Conservation (phyloP, 2,797 vertebrate species). For the Cuculus canorus region DNA sequence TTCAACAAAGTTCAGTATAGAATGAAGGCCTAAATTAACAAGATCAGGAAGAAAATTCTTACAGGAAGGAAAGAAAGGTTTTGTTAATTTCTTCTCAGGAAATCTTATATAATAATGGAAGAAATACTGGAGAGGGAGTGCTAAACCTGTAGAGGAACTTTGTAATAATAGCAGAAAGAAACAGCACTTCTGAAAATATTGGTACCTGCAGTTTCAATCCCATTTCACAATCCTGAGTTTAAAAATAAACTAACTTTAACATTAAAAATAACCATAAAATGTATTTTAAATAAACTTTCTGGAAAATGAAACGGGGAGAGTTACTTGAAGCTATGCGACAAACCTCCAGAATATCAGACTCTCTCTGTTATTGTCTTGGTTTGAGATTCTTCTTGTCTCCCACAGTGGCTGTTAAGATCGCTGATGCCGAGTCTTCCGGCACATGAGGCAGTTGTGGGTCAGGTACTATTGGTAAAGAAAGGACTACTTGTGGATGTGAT, state of each 20-base stretch:
- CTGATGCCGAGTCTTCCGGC: not conserved
- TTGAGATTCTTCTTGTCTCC: not conserved
- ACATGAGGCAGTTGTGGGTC: fast-evolving
- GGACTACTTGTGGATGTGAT: not conserved
- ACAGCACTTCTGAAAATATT: not conserved
- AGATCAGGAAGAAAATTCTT: not conserved
- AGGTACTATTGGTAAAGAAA: not conserved
- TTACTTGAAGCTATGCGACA: not conserved
- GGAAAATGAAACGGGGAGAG: not conserved
- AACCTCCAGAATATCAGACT: not conserved
- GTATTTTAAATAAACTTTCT: not conserved
- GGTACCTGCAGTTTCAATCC: not conserved
- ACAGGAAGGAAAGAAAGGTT: not conserved
- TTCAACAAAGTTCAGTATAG: not conserved
- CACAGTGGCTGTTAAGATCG: not conserved
- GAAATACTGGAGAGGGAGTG: not conserved
- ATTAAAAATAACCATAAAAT: not conserved
- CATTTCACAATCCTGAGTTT: not conserved
- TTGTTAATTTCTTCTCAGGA: not conserved
- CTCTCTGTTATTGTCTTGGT: not conserved
- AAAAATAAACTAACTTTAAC: not conserved
- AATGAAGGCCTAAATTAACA: not conserved
- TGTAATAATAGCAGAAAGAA: not conserved
- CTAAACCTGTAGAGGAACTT: not conserved
- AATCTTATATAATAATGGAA: not conserved